These are phyloP conservation scores for Chouioia cunea DNA, from an alignment of 2,888 invertebrate species.

Conservation along the genomic window DNA sequence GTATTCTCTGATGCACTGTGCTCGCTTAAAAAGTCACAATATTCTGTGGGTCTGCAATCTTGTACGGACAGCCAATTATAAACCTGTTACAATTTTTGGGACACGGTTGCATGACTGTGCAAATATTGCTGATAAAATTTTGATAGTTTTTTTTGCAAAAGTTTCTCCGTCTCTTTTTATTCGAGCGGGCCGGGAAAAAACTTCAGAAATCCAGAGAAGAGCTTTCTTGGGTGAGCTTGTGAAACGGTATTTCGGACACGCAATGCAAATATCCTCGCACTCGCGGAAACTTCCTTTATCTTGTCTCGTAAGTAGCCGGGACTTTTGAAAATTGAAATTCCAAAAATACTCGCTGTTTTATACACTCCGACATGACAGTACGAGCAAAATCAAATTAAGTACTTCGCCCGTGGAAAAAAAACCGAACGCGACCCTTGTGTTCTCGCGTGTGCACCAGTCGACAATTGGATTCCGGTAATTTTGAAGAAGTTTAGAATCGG, in stretches of 20 bases:
- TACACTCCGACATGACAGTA: not conserved
- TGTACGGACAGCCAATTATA: not conserved
- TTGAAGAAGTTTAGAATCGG: not conserved
- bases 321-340: slow-evolving; percentile 34
- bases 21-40: not conserved
- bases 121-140: not conserved
- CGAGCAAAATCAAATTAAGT: slow-evolving; percentile 31
- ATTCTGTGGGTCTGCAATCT: not conserved
- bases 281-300: slow-evolving; percentile 23
- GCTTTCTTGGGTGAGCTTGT: not conserved
- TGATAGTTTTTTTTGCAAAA: not conserved
- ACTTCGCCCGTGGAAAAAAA: slow-evolving; percentile 11
- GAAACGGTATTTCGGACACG: slow-evolving; percentile 20
- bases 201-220: not conserved
- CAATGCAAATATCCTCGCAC: slow-evolving; percentile 11
- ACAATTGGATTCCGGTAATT: slow-evolving; percentile 32
- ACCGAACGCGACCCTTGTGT: not conserved
- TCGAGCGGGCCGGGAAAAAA: not conserved
- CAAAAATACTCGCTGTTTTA: slow-evolving; percentile 24
- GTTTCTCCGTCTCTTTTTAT: not conserved
- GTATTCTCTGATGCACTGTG: slow-evolving; percentile 10
- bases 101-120: not conserved
- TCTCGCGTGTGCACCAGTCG: not conserved
- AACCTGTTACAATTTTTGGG: not conserved
- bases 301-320: not conserved